Conservation (phyloP, 2,113 vertebrate species). For the Pseudopipra pipra region DNA sequence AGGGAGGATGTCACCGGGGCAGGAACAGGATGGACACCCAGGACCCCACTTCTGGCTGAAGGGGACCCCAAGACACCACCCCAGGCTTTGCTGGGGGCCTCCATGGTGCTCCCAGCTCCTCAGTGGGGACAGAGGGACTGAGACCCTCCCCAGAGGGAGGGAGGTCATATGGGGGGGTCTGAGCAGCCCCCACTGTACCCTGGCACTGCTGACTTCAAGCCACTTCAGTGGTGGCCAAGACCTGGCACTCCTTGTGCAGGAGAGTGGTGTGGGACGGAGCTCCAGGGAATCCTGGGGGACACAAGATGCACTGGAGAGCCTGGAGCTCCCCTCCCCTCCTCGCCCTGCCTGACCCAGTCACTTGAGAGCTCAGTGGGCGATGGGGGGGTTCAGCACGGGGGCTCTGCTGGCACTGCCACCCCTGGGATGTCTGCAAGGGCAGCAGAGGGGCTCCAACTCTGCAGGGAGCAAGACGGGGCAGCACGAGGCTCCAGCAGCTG, state of each 20-base stretch:
- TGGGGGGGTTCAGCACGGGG: accelerated
- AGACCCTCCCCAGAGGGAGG: not conserved
- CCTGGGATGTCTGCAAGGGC: not conserved
- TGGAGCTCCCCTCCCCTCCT: not conserved
- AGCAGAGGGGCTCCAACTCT: not conserved
- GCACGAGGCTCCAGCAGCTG: accelerated
- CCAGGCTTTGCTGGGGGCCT: not conserved
- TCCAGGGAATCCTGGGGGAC: not conserved
- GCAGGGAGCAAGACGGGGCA: accelerated
- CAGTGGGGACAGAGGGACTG: accelerated
- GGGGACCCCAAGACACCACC: not conserved
- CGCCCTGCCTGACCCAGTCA: accelerated
- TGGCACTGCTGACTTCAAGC: not conserved
- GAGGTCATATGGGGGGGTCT: not conserved
- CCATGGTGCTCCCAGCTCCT: accelerated
- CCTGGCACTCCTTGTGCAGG: not conserved
- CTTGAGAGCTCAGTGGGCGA: not conserved
- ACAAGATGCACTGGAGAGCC: not conserved
- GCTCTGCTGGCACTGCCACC: not conserved
- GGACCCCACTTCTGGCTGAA: not conserved
- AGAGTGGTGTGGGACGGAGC: not conserved
- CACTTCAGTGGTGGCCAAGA: not conserved
- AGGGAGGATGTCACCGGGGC: not conserved
- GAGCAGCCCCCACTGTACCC: not conserved
- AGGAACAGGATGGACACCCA: not conserved